A percentile compares a stretch with the other conserved stretches of the same genome.
These are phyloP conservation scores for Lucilia cuprina DNA, from an alignment of 1,140 invertebrate genomes.

Conservation along the genomic window DNA sequence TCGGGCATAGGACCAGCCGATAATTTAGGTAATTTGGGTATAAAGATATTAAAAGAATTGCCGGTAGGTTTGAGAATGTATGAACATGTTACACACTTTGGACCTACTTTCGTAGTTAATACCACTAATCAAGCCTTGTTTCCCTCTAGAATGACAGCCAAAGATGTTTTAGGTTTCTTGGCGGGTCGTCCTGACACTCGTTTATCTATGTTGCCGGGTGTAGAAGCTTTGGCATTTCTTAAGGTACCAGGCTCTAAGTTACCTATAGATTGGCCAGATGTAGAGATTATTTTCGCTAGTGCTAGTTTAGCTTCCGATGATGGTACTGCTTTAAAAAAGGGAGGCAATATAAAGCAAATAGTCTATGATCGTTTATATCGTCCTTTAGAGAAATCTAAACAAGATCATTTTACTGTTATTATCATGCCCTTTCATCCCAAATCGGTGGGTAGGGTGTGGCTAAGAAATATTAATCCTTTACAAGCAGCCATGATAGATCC, in stretches of 20 bases:
- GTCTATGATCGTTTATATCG: slow-evolving; percentile 68
- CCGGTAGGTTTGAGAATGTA: slow-evolving; percentile 74
- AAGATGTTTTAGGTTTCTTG: slow-evolving; percentile 59
- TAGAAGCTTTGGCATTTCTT: slow-evolving; percentile 72
- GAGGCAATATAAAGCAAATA: slow-evolving; percentile 67
- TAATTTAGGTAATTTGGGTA: slow-evolving; percentile 70
- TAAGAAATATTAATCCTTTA: slow-evolving; percentile 76
- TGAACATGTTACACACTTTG: slow-evolving; percentile 74
- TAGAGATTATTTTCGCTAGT: slow-evolving; percentile 68
- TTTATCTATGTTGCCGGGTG: slow-evolving; percentile 64
- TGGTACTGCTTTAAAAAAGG: slow-evolving; percentile 67
- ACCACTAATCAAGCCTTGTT: slow-evolving; percentile 45
- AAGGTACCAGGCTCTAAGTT: slow-evolving; percentile 68
- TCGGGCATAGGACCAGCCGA: slow-evolving; percentile 77
- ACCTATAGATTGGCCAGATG: slow-evolving; percentile 67
- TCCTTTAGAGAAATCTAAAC: slow-evolving; percentile 64
- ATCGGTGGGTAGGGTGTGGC: slow-evolving; percentile 73
- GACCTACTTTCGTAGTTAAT: slow-evolving; percentile 66
- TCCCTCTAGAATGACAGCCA: slow-evolving; percentile 55
- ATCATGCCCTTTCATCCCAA: slow-evolving; percentile 78
- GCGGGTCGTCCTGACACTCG: slow-evolving; percentile 47
- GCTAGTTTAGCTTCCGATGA: slow-evolving; percentile 70
- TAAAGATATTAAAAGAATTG: slow-evolving; percentile 70
- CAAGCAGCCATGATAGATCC: slow-evolving; percentile 77
- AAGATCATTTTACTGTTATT: slow-evolving; percentile 71